These are phyloP conservation scores for Leptarthrus brevirostris DNA, from an alignment of 2,888 invertebrate species.

Conservation along the genomic window DNA sequence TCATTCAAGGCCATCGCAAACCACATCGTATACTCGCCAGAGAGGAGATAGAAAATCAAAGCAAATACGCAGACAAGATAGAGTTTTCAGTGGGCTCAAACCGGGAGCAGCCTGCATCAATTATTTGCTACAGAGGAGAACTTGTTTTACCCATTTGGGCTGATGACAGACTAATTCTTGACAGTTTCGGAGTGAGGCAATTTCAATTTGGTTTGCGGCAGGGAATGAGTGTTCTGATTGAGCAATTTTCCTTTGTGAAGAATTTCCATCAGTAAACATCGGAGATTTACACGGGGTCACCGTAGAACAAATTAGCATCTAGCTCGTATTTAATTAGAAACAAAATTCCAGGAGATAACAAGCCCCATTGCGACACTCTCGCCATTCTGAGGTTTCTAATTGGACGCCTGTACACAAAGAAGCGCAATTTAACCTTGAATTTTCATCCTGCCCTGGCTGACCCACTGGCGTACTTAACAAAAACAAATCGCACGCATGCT, in stretches of 20 bases:
- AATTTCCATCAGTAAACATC: neutral
- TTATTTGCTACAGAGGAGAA: constrained; percentile 5
- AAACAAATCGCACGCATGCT: constrained; percentile 44
- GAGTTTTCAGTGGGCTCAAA: neutral
- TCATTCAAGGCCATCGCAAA: constrained; percentile 50
- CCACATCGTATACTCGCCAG: neutral
- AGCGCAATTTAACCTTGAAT: constrained; percentile 21
- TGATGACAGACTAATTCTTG: constrained; percentile 3
- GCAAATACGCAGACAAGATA: neutral
- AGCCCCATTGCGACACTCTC: neutral
- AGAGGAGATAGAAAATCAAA: neutral
- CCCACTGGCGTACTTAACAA: constrained; percentile 42
- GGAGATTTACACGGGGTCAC: neutral
- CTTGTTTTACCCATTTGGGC: constrained; percentile 18
- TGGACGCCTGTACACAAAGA: neutral
- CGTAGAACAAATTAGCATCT: neutral
- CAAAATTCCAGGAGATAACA: neutral
- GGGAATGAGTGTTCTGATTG: neutral
- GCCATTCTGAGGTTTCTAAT: neutral
- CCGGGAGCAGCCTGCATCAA: neutral
- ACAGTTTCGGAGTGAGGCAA: neutral
- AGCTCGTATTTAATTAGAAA: neutral
- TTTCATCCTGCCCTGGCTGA: constrained; percentile 24
- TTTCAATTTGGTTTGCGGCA: neutral
- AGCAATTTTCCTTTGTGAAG: neutral